Percentiles rank a stretch among this genome's conserved stretches.
These are phyloP conservation scores for Octomys mimax DNA, from an alignment of 2,797 vertebrate species.

Conservation along the genomic window DNA sequence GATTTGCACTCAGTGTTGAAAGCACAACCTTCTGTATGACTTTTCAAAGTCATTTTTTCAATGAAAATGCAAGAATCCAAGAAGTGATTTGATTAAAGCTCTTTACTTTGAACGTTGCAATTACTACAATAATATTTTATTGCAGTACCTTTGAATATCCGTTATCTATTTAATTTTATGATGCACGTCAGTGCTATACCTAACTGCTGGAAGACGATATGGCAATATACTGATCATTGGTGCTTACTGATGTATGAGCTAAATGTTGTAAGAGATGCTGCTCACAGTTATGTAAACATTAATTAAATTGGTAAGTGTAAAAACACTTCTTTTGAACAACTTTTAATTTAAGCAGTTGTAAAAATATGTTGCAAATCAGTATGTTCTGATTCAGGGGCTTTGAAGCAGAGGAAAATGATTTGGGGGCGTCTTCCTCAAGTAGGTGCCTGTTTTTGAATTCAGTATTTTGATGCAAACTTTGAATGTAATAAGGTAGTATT, in stretches of 20 bases:
- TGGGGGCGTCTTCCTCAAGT: neutral
- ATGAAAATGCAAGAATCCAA: conserved; percentile 62
- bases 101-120: conserved; percentile 68
- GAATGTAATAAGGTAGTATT: conserved; percentile 38
- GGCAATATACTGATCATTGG: conserved; percentile 58
- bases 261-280: conserved; percentile 64
- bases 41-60: conserved; percentile 68
- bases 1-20: conserved; percentile 38
- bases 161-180: conserved; percentile 68
- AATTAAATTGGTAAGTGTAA: conserved; percentile 70
- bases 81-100: conserved; percentile 73
- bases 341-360: conserved; percentile 73
- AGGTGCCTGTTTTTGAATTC: conserved; percentile 28
- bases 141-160: conserved; percentile 67
- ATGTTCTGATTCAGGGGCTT: conserved; percentile 25
- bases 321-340: conserved; percentile 63
- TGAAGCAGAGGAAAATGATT: conserved; percentile 18
- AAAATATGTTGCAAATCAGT: conserved; percentile 3
- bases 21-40: conserved; percentile 57
- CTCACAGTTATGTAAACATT: conserved; percentile 54
- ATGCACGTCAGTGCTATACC: conserved; percentile 42
- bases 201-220: conserved; percentile 53
- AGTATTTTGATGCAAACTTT: conserved; percentile 66
- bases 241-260: conserved; percentile 58
- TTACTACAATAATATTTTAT: conserved; percentile 65